Evolutionary conservation across 2,888 invertebrate species (phyloP).

Genomic region (Phymatocera aterrima): DNA sequence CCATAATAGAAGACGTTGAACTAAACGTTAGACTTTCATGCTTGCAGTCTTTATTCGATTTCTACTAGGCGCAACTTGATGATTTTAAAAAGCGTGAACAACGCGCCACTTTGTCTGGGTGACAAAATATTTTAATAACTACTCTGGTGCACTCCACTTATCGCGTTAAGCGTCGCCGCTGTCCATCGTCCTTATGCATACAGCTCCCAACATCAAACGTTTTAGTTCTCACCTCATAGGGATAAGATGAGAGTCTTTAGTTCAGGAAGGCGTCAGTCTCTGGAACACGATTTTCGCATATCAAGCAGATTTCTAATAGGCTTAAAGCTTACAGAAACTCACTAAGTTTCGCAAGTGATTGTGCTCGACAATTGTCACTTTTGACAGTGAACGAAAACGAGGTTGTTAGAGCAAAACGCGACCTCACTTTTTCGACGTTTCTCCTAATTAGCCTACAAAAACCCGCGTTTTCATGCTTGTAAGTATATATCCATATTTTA

Average conservation of each 20-base stretch:
- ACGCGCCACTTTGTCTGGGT: conserved; percentile 43
- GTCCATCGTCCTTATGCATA: not conserved
- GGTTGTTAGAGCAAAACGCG: conserved; percentile 17
- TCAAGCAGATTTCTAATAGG: conserved; percentile 37
- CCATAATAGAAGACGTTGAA: conserved; percentile 49
- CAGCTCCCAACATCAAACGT: conserved; percentile 15
- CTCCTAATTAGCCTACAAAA: not conserved
- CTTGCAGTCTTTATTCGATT: conserved; percentile 59
- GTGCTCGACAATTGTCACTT: not conserved
- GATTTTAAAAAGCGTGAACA: conserved; percentile 69
- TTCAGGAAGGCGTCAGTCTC: conserved; percentile 35
- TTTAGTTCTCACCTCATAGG: conserved; percentile 15
- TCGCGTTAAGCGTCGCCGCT: conserved; percentile 43
- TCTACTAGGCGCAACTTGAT: conserved; percentile 22
- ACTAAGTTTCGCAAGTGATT: conserved; percentile 16
- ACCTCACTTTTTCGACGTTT: conserved; percentile 6
- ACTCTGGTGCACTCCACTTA: conserved; percentile 60
- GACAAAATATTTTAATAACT: conserved; percentile 55
- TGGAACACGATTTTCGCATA: conserved; percentile 30
- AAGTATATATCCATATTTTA: not conserved
- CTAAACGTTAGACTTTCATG: conserved; percentile 58
- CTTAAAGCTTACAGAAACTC: not conserved
- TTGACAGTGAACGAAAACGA: not conserved
- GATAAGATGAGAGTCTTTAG: conserved; percentile 38
- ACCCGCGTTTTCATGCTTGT: not conserved